phyloP scores from a whole-genome alignment of 2,797 vertebrate species.

The Valencia hispanica region DNA sequence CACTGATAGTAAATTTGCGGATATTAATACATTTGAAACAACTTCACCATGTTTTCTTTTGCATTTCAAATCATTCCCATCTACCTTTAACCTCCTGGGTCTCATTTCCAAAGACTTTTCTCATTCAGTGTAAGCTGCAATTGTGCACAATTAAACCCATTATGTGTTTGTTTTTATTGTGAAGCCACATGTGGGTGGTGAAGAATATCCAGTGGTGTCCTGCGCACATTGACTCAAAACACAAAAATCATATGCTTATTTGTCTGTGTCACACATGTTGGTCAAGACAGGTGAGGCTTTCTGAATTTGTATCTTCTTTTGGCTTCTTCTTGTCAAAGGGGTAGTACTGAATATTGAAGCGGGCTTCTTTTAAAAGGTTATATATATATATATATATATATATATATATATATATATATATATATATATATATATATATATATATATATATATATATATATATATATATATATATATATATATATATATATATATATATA shows the following conservation, averaged over 20 bases:
- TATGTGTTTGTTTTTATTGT: neutral
- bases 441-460: too few species aligned
- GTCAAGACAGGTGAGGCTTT: neutral
- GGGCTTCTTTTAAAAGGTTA: neutral
- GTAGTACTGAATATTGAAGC: neutral
- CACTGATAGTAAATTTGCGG: neutral
- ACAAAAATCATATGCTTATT: too few species aligned
- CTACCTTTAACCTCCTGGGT: neutral
- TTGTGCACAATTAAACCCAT: neutral
- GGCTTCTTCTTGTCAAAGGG: neutral
- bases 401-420: too few species aligned
- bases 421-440: too few species aligned
- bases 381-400: too few species aligned
- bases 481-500: too few species aligned
- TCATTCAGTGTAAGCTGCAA: neutral
- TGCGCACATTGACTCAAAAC: neutral
- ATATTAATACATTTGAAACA: conserved; percentile 6
- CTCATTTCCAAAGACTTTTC: neutral
- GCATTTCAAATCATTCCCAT: neutral
- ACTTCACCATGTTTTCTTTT: neutral
- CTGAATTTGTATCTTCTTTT: neutral
- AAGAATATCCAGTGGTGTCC: neutral
- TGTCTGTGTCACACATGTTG: neutral
- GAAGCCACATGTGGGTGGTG: neutral
- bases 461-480: too few species aligned